A percentile compares a stretch with the other conserved stretches of the same genome.
These are phyloP conservation scores for Hypomecis punctinalis DNA, from an alignment of 2,888 invertebrate species.

Conservation along the genomic window DNA sequence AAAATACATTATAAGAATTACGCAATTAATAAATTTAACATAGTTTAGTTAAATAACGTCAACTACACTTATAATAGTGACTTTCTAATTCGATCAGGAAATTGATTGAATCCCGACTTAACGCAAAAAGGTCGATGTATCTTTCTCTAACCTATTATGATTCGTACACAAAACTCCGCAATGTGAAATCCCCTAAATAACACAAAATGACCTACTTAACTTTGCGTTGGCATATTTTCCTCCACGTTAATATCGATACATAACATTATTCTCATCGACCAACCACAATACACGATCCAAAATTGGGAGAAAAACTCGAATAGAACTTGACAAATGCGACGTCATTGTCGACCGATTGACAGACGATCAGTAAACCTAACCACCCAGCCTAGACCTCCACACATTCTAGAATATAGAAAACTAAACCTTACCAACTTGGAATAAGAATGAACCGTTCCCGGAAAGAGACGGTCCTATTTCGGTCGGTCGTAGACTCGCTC, in stretches of 20 bases:
- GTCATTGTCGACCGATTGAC: slow-evolving; percentile 47
- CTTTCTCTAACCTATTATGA: too few species aligned
- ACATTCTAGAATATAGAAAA: slow-evolving; percentile 5
- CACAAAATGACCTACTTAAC: background rate
- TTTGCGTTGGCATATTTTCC: background rate
- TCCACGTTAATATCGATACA: slow-evolving; percentile 16
- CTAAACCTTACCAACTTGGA: slow-evolving; percentile 5
- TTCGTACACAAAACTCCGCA: background rate
- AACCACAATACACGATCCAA: slow-evolving; percentile 32
- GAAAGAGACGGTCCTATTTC: slow-evolving; percentile 14
- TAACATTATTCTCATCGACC: slow-evolving; percentile 31
- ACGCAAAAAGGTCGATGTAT: too few species aligned
- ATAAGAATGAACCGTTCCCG: slow-evolving; percentile 18
- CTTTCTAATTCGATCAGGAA: too few species aligned
- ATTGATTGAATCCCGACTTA: too few species aligned
- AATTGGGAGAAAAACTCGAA: slow-evolving; percentile 45
- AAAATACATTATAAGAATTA: too few species aligned
- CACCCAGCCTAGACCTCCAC: slow-evolving; percentile 30
- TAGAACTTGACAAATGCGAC: slow-evolving; percentile 48
- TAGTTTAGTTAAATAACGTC: too few species aligned
- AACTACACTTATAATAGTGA: too few species aligned
- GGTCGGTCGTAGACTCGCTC: slow-evolving; percentile 31
- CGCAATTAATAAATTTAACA: too few species aligned
- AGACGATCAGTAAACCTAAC: slow-evolving; percentile 38
- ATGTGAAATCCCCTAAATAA: too few species aligned